A percentile compares a stretch with the other conserved stretches of the same genome.
Conservation (phyloP, 2,888 invertebrate genomes). For the Gymnosoma rotundatum region DNA sequence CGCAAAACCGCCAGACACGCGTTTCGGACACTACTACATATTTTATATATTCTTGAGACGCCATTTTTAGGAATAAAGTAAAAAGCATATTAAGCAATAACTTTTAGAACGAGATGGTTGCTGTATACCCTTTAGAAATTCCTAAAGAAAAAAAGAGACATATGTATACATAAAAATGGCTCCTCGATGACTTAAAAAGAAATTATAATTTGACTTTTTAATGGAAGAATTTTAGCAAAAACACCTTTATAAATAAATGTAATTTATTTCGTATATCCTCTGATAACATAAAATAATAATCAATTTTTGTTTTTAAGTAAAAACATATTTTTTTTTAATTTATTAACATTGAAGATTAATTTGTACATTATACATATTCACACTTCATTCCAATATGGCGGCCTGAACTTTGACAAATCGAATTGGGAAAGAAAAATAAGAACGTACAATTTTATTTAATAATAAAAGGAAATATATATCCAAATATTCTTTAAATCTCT, state of each 20-base stretch:
- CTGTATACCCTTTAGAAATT: not conserved
- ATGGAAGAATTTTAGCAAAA: not conserved
- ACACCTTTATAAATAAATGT: not conserved
- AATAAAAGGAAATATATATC: conserved; percentile 1
- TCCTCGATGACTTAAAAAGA: conserved; percentile 51
- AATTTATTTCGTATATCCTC: no score
- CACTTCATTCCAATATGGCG: conserved; percentile 68
- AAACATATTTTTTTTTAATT: no score
- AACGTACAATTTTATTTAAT: conserved; percentile 5
- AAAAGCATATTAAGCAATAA: conserved; percentile 30
- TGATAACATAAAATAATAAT: no score
- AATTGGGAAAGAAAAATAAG: conserved; percentile 55
- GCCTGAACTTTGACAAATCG: conserved; percentile 68
- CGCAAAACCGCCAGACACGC: conserved; percentile 32
- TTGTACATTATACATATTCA: conserved; percentile 2
- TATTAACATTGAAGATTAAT: conserved; percentile 39
- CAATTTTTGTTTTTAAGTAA: no score
- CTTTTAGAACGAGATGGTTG: conserved; percentile 44
- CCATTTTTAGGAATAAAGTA: conserved; percentile 64
- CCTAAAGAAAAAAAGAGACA: conserved; percentile 39
- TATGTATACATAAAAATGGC: conserved; percentile 53
- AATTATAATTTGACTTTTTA: conserved; percentile 11
- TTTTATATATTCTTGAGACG: conserved; percentile 49
- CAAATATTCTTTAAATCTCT: not conserved
- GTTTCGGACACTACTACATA: conserved; percentile 39